Conservation (phyloP, 1,140 invertebrate genomes). For the Heliconius hermathena region DNA sequence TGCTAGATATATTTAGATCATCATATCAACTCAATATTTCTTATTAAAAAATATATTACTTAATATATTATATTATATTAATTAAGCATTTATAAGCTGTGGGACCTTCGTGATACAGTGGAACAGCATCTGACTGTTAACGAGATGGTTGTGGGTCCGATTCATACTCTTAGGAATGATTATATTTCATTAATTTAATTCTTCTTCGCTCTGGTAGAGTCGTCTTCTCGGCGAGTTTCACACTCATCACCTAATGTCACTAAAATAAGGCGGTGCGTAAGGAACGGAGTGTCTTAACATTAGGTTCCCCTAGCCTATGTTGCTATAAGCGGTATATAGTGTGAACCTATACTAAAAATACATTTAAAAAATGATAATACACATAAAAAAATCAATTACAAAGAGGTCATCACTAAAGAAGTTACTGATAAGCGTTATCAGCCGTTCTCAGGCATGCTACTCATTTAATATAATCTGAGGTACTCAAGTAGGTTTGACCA, state of each 20-base stretch:
- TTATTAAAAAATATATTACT: background rate
- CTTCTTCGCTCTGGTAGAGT: too few species aligned
- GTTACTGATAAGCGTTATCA: background rate
- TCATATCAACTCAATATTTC: background rate
- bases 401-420: background rate
- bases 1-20: background rate
- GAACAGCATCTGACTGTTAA: too few species aligned
- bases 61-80: background rate
- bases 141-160: too few species aligned
- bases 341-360: background rate
- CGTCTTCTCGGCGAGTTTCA: too few species aligned
- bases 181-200: too few species aligned
- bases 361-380: background rate
- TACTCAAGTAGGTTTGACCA: background rate
- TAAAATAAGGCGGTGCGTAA: too few species aligned
- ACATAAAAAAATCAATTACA: background rate
- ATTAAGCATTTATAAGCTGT: background rate
- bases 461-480: background rate
- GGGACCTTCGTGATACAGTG: too few species aligned
- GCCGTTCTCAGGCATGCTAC: background rate
- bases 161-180: too few species aligned
- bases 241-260: too few species aligned
- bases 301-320: too few species aligned
- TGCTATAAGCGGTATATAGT: background rate
- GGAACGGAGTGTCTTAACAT: too few species aligned